phyloP scores from a whole-genome alignment of 92 coral and sea anemone species.

The Porites cylindrica region DNA sequence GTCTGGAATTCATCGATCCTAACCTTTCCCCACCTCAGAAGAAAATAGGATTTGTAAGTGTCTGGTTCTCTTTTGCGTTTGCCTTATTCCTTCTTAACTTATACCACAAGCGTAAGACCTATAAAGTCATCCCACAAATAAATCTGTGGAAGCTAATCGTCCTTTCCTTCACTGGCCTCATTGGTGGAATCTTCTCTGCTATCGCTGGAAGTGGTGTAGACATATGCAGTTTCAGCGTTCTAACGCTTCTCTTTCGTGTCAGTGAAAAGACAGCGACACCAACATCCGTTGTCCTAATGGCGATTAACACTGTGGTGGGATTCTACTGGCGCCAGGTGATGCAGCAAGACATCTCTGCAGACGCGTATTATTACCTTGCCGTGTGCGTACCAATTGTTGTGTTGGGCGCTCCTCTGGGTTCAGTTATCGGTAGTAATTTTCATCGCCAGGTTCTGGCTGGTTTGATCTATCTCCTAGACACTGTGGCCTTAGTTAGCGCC shows the following conservation, averaged over 20 bases:
- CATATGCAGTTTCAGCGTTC: conserved; percentile 90
- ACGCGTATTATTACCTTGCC: conserved; percentile 77
- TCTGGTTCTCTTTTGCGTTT: conserved; percentile 92
- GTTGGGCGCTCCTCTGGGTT: conserved; percentile 85
- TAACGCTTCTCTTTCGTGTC: conserved; percentile 91
- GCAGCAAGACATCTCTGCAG: conserved; percentile 63
- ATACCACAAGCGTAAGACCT: conserved; percentile 84
- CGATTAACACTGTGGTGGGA: conserved; percentile 86
- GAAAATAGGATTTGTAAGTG: conserved; percentile 92
- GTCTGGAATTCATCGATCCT: conserved; percentile 87
- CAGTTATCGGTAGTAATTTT: conserved; percentile 83
- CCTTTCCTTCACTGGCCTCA: conserved; percentile 65
- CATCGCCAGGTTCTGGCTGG: conserved; percentile 85
- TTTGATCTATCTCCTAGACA: conserved; percentile 68
- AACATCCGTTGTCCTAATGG: conserved; percentile 92
- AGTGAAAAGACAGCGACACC: conserved; percentile 93
- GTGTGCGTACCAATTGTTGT: conserved; percentile 91
- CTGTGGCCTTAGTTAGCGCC: conserved; percentile 82
- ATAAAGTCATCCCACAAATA: conserved; percentile 76
- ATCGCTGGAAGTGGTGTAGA: conserved; percentile 91
- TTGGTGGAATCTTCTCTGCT: conserved; percentile 87
- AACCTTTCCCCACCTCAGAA: conserved; percentile 87
- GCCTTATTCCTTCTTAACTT: conserved; percentile 87
- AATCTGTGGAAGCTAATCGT: conserved; percentile 81
- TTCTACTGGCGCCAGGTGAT: conserved; percentile 93